These are phyloP conservation scores for Pogona vitticeps DNA, from an alignment of 2,113 vertebrate genomes.

Conservation along the genomic window DNA sequence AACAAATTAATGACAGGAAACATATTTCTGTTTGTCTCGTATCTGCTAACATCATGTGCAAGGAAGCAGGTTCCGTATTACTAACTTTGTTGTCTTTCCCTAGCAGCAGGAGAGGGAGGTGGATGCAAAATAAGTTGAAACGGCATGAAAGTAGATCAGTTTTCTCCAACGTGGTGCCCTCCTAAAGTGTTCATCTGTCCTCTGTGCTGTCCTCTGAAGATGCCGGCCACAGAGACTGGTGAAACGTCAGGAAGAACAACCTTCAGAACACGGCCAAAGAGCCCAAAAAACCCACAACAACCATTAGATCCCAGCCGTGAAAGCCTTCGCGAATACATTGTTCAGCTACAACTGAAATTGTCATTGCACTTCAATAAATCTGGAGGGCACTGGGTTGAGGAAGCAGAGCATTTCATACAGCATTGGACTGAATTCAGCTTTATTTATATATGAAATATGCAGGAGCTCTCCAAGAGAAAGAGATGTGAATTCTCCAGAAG, in stretches of 20 bases:
- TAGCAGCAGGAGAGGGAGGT: neutral
- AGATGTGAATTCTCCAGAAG: neutral
- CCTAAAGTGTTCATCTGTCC: neutral
- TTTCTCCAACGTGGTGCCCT: neutral
- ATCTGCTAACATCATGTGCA: too few relatives aligned
- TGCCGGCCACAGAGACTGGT: too few relatives aligned
- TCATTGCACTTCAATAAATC: neutral
- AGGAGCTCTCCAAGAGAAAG: neutral
- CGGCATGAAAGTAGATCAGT: neutral
- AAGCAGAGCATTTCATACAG: neutral
- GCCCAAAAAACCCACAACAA: too few relatives aligned
- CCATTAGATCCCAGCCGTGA: too few relatives aligned
- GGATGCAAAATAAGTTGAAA: neutral
- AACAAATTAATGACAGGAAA: neutral
- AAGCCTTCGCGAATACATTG: too few relatives aligned
- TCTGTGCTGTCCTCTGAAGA: too few relatives aligned
- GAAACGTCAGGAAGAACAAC: too few relatives aligned
- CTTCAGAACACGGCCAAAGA: too few relatives aligned
- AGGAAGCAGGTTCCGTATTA: neutral
- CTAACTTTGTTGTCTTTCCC: neutral
- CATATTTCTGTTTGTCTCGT: too few relatives aligned
- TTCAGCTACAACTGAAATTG: too few relatives aligned
- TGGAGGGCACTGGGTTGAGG: neutral
- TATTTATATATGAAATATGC: neutral
- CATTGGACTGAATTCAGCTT: neutral